Base-by-base conservation (phyloP, 2,113 vertebrate species). In the Prolemur simus region DNA sequence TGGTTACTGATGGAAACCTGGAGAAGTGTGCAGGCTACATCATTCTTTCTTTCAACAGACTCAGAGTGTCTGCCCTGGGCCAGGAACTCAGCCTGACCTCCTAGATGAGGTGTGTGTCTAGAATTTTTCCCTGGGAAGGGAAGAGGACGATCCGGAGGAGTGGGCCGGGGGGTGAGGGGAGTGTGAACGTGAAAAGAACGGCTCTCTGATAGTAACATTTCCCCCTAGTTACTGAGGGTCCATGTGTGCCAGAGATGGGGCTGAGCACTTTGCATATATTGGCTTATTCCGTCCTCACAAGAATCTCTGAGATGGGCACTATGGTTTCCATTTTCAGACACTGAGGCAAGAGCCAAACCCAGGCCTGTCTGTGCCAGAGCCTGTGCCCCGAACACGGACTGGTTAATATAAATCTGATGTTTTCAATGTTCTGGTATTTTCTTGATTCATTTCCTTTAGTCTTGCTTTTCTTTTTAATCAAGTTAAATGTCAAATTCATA, bases 41-140 rank as follows among this genome's bases (percentile, higher is more conserved):
- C 87, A 92, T 88, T 94, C 91, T 97, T 96, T 64, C 96, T 97
- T 88, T 96, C 92, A 96, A 60, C 93, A 96, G 94, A 47, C 71
- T 74, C 42, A 5, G 63, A 32, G 81, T 18, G 73, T 81, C 92
- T 89, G 74, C 47, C 85, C 58, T 7, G 95, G 83, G 94, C 88
- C 54, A 77, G 95, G 96, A 94, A 91, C 97, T 94, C 88, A n/a
- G 88, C 73, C 94, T 94, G 96, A 94, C 88, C 96, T 94, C 85
- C 32, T 39, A 47, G 66, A 71, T 3, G 39, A 64, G 80, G 63
- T 47, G 56, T 18, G 56, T 66, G 77, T 88, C 94, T 94, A 89
- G 85, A 76, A 68, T 13, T 49, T 91, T 82, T 45, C 73, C 42
- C 91, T 71, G 0, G 0, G 92, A 58, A 66, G 34, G 56, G 76